Evolutionary conservation across 2,113 vertebrate species (phyloP).

Genomic region (Dasypus novemcinctus): DNA sequence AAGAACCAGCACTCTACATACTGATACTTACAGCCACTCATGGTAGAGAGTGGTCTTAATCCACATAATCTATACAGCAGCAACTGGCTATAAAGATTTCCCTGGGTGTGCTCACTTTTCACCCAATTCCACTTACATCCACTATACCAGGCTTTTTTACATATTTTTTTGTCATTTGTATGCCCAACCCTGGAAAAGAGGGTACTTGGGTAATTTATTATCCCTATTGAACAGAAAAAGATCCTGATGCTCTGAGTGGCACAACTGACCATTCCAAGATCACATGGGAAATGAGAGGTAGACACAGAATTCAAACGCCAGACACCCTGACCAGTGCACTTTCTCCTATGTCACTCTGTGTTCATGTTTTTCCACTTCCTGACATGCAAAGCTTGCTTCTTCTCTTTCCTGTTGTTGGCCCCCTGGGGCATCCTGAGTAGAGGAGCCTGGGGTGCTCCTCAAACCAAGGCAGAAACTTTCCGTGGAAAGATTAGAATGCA

Average conservation of each 20-base stretch:
- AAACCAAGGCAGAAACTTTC: neutral
- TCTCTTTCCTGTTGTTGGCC: neutral
- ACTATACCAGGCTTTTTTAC: no score
- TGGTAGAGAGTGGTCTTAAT: no score
- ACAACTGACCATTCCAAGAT: neutral
- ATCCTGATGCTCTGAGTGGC: neutral
- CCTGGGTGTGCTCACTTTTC: neutral
- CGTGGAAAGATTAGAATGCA: neutral
- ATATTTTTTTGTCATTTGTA: neutral
- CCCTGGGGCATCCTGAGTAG: neutral
- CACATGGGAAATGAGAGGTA: neutral
- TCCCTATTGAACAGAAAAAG: neutral
- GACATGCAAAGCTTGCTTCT: neutral
- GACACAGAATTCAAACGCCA: neutral
- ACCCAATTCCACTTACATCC: no score
- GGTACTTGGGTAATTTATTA: no score
- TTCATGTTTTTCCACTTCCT: neutral
- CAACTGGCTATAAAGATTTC: neutral
- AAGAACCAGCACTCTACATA: neutral
- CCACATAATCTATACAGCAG: neutral
- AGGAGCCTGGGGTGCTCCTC: neutral
- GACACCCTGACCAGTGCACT: rapidly evolving
- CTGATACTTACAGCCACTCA: neutral
- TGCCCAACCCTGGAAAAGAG: neutral
- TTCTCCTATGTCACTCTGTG: neutral